A percentile compares a stretch with the other conserved stretches of the same genome.
Conservation (phyloP, 2,888 invertebrate genomes). For the Isoperla grammatica region DNA sequence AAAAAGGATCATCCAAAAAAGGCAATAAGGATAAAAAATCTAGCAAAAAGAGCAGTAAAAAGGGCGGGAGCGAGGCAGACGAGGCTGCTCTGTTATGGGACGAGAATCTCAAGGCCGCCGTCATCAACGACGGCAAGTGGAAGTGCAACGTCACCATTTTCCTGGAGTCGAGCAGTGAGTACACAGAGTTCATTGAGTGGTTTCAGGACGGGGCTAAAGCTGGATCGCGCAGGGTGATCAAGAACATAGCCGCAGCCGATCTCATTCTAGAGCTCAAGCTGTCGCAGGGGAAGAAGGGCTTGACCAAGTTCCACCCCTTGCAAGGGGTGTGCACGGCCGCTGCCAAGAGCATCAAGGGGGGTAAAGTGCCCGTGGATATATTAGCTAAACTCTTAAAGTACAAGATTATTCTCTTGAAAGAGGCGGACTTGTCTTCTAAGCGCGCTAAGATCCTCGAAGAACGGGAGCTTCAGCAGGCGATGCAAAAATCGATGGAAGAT, state of each 20-base stretch:
- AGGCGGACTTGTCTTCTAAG: neutral
- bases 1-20: too few species aligned
- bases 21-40: neutral
- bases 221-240: neutral
- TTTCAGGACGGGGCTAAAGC: neutral
- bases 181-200: neutral
- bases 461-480: neutral
- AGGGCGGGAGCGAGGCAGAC: neutral
- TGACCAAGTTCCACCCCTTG: neutral
- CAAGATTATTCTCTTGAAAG: neutral
- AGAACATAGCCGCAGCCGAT: neutral
- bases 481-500: neutral
- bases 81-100: conserved; percentile 1
- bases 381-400: conserved; percentile 6
- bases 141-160: conserved; percentile 7
- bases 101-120: conserved; percentile 2
- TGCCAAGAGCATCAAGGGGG: neutral
- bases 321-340: conserved; percentile 8
- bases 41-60: neutral
- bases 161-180: neutral
- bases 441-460: neutral
- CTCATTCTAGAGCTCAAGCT: neutral
- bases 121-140: conserved; percentile 1
- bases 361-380: neutral
- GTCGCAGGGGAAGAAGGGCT: neutral